Percentiles rank a stretch among this genome's conserved stretches.
Conservation (phyloP, 1,140 invertebrate species). For the Nasonia vitripennis region DNA sequence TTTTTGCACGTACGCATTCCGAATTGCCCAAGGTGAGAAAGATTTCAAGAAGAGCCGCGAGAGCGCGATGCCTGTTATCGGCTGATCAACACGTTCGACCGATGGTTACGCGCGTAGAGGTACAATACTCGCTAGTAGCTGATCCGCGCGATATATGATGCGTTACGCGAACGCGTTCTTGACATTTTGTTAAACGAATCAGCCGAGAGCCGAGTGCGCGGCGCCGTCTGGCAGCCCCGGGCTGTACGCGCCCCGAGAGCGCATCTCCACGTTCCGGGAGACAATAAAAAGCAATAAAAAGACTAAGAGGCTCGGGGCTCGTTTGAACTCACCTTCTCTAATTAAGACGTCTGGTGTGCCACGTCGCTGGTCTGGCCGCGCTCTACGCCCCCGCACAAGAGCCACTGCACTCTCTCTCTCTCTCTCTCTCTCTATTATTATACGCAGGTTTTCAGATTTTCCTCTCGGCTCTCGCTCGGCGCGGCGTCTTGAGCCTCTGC, state of each 20-base stretch:
- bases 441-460: neutral
- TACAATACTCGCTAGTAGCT: no score
- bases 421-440: no score
- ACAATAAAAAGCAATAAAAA: no score
- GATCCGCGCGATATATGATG: no score
- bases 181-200: neutral
- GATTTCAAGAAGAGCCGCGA: neutral
- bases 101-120: no score
- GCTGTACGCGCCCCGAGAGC: neutral
- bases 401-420: neutral
- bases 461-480: neutral
- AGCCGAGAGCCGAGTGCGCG: neutral
- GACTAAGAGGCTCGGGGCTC: no score
- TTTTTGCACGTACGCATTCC: constrained; percentile 12
- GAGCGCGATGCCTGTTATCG: neutral
- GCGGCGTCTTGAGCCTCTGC: neutral
- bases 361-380: no score
- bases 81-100: no score
- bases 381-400: constrained; percentile 1
- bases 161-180: no score
- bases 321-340: constrained; percentile 68
- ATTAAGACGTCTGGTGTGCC: constrained; percentile 70
- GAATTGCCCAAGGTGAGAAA: constrained; percentile 34
- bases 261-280: neutral
- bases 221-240: neutral